Percentiles rank a stretch among this genome's conserved stretches.
These are phyloP conservation scores for Polyergus mexicanus DNA, from an alignment of 1,140 invertebrate genomes.

Conservation along the genomic window DNA sequence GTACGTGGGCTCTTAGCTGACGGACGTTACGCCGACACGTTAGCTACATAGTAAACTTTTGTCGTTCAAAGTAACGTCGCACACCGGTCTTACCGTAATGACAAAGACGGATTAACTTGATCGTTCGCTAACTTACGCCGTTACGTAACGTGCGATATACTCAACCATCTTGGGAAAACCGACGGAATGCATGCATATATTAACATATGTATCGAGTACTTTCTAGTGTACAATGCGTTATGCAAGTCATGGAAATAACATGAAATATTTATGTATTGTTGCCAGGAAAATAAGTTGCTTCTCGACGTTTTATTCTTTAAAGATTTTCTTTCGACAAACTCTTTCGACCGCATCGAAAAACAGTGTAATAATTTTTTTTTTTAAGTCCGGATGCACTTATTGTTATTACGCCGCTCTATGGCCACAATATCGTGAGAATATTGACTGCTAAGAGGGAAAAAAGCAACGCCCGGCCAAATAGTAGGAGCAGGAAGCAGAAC, in stretches of 20 bases:
- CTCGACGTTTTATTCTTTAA: neutral
- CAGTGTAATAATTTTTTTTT: slow-evolving; percentile 34
- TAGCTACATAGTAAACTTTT: slow-evolving; percentile 3
- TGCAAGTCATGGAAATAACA: slow-evolving; percentile 33
- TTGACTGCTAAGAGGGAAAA: slow-evolving; percentile 18
- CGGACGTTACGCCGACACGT: neutral
- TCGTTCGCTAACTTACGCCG: slow-evolving; percentile 5
- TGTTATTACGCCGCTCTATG: slow-evolving; percentile 67
- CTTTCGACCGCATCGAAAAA: neutral
- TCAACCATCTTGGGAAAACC: slow-evolving; percentile 12
- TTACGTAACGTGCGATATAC: slow-evolving; percentile 4
- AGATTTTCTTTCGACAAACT: neutral
- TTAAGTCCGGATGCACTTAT: slow-evolving; percentile 60
- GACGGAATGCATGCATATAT: neutral
- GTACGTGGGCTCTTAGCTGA: slow-evolving; percentile 31
- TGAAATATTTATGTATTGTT: neutral
- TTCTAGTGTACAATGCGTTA: neutral
- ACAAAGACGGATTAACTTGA: slow-evolving; percentile 41
- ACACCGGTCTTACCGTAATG: neutral
- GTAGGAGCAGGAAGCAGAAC: neutral
- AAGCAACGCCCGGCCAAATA: neutral
- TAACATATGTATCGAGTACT: neutral
- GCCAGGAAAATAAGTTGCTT: slow-evolving; percentile 14
- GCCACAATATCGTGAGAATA: slow-evolving; percentile 47
- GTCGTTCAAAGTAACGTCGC: slow-evolving; percentile 23